Evolutionary conservation across 1,140 invertebrate species (phyloP).

Genomic region (Caenorhabditis tropicalis): DNA sequence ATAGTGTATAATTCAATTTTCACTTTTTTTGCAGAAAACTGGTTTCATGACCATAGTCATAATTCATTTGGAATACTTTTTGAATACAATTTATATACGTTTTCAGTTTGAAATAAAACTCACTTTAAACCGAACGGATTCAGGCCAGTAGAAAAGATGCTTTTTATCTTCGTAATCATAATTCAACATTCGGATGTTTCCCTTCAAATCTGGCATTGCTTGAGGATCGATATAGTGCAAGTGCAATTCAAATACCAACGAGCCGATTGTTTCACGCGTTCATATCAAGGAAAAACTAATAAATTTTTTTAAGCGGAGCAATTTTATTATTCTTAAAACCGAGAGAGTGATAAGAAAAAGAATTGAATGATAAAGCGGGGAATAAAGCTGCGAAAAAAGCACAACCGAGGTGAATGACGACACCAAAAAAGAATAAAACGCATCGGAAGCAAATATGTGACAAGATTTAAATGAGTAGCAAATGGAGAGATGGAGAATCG

Average conservation of each 20-base stretch:
- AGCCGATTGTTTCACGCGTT: background rate
- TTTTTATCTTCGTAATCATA: slow-evolving; percentile 32
- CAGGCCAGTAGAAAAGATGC: slow-evolving; percentile 40
- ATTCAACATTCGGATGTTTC: background rate
- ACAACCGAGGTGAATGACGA: background rate
- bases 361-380: background rate
- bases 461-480: background rate
- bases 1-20: too few species aligned
- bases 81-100: too few species aligned
- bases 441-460: slow-evolving; percentile 33
- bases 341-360: background rate
- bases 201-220: background rate
- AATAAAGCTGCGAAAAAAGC: slow-evolving; percentile 5
- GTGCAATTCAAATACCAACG: background rate
- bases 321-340: slow-evolving; percentile 1
- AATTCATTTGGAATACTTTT: background rate
- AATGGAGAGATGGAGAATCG: background rate
- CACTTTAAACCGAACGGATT: slow-evolving; percentile 45
- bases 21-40: too few species aligned
- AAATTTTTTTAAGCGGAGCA: background rate
- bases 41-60: too few species aligned
- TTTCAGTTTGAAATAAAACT: too few species aligned
- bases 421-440: background rate
- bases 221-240: background rate
- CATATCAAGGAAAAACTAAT: background rate